A percentile compares a stretch with the other conserved stretches of the same genome.
Evolutionary conservation across 2,797 vertebrate genomes (phyloP).

Genomic region (Phataginus tetradactyla): DNA sequence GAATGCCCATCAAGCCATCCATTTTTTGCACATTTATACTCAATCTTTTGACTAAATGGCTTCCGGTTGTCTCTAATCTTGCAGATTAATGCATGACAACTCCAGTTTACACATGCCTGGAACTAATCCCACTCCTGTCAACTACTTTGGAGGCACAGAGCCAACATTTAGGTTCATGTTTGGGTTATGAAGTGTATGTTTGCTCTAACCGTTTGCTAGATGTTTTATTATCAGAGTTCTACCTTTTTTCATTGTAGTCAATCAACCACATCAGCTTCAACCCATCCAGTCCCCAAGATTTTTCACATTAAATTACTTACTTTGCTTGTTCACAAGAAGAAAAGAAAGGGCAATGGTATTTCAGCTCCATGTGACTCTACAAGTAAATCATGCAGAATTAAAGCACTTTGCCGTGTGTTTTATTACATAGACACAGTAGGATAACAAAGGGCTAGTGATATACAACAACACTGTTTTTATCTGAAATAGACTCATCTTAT

Average conservation of each 20-base stretch:
- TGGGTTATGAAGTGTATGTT: constrained; percentile 42
- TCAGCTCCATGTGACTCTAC: constrained; percentile 55
- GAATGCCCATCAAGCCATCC: constrained; percentile 39
- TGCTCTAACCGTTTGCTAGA: constrained; percentile 50
- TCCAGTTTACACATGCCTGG: constrained; percentile 25
- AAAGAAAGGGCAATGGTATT: constrained; percentile 32
- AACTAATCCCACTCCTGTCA: constrained; percentile 65
- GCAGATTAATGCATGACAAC: constrained; percentile 5
- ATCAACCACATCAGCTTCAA: constrained; percentile 58
- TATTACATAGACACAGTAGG: constrained; percentile 50
- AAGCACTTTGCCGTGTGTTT: neutral
- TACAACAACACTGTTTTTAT: constrained; percentile 57
- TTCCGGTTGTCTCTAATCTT: constrained; percentile 33
- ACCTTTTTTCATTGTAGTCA: constrained; percentile 39
- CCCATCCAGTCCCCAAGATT: neutral
- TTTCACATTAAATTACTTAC: constrained; percentile 56
- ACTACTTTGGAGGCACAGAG: constrained; percentile 55
- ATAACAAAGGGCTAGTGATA: constrained; percentile 35
- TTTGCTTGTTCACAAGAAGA: constrained; percentile 42
- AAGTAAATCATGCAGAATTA: constrained; percentile 53
- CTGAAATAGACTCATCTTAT: constrained; percentile 76
- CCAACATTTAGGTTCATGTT: constrained; percentile 58
- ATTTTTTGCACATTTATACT: constrained; percentile 54
- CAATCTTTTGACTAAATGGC: neutral
- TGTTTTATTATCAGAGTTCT: constrained; percentile 36